Evolutionary conservation across 92 coral and sea anemone genomes (phyloP).

Genomic region (Parazoanthus atlanticus): DNA sequence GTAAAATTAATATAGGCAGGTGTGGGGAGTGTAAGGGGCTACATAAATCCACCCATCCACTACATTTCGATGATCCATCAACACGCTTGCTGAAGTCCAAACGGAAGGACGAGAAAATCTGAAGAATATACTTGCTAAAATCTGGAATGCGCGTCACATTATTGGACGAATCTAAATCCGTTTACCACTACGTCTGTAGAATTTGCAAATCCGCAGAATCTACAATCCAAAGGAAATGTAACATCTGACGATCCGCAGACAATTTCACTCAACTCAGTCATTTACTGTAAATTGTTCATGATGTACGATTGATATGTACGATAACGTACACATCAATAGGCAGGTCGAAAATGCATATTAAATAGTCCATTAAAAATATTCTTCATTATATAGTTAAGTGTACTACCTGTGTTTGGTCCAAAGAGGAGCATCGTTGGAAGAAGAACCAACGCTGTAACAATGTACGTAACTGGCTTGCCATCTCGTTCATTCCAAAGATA

Average conservation of each 20-base stretch:
- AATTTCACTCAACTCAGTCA: background rate
- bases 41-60: background rate
- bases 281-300: background rate
- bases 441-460: conserved; percentile 44
- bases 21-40: background rate
- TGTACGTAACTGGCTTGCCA: conserved; percentile 50
- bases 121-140: background rate
- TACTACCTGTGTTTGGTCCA: conserved; percentile 43
- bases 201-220: too few species aligned
- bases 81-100: background rate
- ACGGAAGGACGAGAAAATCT: background rate
- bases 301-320: too few species aligned
- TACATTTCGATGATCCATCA: background rate
- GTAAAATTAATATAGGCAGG: too few species aligned
- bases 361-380: background rate
- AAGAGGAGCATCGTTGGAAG: conserved; percentile 27
- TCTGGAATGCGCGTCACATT: too few species aligned
- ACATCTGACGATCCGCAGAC: background rate
- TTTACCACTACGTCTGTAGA: too few species aligned
- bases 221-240: too few species aligned
- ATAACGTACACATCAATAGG: too few species aligned
- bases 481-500: conserved; percentile 49
- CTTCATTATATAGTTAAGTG: background rate
- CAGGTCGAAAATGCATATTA: too few species aligned
- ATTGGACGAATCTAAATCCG: too few species aligned